phyloP scores from a whole-genome alignment of 64 coral and sea anemone species.

The Montipora sp. region DNA sequence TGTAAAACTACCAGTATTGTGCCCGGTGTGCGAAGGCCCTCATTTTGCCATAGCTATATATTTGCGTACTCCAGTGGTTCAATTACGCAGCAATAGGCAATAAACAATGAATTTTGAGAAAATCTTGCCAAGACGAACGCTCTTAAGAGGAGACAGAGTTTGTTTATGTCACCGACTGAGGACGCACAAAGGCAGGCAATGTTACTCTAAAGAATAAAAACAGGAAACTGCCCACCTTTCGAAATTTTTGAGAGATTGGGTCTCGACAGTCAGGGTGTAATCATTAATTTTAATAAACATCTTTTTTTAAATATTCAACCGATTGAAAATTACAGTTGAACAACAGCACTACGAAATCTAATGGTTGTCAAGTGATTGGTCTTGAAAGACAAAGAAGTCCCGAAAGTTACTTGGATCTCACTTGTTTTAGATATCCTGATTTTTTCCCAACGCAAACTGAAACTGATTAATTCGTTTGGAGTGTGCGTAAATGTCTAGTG shows the following conservation, averaged over 20 bases:
- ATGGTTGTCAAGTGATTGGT: too few species aligned
- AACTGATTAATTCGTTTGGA: too few species aligned
- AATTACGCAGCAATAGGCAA: not conserved
- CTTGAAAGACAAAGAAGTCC: too few species aligned
- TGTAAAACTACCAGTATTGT: constrained; percentile 11
- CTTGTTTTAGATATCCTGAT: too few species aligned
- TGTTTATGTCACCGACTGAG: not conserved
- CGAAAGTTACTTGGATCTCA: too few species aligned
- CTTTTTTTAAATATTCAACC: too few species aligned
- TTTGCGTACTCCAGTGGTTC: not conserved
- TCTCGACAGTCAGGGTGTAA: not conserved
- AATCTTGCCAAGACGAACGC: not conserved
- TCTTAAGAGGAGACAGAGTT: not conserved
- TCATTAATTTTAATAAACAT: not conserved
- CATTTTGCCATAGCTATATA: not conserved
- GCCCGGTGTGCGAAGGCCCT: not conserved
- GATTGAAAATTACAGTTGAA: too few species aligned
- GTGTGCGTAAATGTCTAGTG: too few species aligned
- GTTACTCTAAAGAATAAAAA: not conserved
- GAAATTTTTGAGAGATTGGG: not conserved
- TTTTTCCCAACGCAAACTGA: too few species aligned
- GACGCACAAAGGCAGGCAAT: not conserved
- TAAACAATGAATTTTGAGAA: not conserved
- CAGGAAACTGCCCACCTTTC: not conserved
- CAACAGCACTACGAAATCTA: too few species aligned